phyloP scores from a whole-genome alignment of 2,888 invertebrate genomes.

The Nephrotoma flavescens region DNA sequence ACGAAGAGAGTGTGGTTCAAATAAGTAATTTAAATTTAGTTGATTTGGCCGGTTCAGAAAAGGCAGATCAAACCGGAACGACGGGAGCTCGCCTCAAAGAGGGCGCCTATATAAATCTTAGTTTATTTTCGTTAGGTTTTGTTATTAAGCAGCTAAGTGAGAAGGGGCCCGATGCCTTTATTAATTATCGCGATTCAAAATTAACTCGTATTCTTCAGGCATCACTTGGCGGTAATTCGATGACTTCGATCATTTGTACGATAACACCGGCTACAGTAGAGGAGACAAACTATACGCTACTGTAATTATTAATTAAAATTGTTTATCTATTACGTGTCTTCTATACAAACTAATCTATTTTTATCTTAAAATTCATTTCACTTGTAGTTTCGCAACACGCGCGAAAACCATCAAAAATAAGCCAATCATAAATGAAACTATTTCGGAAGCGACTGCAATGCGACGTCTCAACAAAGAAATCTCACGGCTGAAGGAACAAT shows the following conservation, averaged over 20 bases:
- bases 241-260: constrained; percentile 74
- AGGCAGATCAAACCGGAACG: constrained; percentile 64
- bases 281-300: constrained; percentile 50
- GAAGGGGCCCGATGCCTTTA: constrained; percentile 32
- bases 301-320: constrained; percentile 26
- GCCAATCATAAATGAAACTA: constrained; percentile 57
- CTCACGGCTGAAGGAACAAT: constrained; percentile 39
- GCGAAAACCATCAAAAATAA: constrained; percentile 70
- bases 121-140: constrained; percentile 54
- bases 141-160: constrained; percentile 72
- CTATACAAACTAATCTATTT: constrained; percentile 3
- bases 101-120: constrained; percentile 70
- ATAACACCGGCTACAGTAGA: constrained; percentile 66
- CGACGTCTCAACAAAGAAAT: constrained; percentile 54
- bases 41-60: constrained; percentile 79
- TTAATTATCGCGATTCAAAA: constrained; percentile 71
- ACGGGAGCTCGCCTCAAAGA: constrained; percentile 65
- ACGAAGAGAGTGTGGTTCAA: constrained; percentile 40
- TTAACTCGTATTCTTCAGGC: constrained; percentile 71
- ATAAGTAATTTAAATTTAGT: constrained; percentile 77
- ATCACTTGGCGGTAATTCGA: constrained; percentile 77
- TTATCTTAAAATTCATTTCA: not conserved
- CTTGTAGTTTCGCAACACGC: constrained; percentile 58
- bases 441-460: constrained; percentile 54
- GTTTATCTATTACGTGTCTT: constrained; percentile 7